Base-by-base conservation (phyloP, 2,797 vertebrate species). In the Callimico goeldii region DNA sequence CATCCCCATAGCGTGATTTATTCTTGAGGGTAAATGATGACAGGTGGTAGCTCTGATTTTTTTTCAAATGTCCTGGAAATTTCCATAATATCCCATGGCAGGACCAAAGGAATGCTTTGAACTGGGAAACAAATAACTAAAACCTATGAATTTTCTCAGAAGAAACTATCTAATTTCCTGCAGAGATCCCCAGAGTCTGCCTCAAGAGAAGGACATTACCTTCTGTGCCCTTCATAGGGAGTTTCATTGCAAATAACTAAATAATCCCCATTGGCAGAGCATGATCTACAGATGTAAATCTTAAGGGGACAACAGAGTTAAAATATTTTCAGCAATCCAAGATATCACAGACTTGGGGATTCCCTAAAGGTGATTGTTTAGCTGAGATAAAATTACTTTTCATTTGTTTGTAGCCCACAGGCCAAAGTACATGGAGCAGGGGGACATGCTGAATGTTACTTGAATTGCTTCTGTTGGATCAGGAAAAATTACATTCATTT, bases 101-200 rank as follows among this genome's bases (percentile, higher is more conserved):
- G 17, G 93, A 30, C 30, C 84, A 94, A 96, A 97, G 30, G 96
- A 98, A 97, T 94, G 97, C 95, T 98, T 97, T 97, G 97, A 97
- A 96, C 76, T 73, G 52, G 67, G 55, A 83, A 94, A 94, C 88
- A 91, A 96, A 96, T 86, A 94, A 96, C 88, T 64, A 58, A n/a
- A 97, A 73, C 81, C 95, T 96, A 82, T 91, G 85, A 79, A 83
- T 97, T 85, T 95, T 97, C 87, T 94, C 88, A 92, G 61, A 97
- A 93, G 57, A 96, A 98, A 96, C 48, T 80, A 88, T 95, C 92
- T 94, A 93, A 97, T 98, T 97, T 98, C 97, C 98, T 97, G 96
- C 81, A 95, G 94, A 97, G 90, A 97, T 97, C 93, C 86, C n/a
- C 57, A 91, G 77, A 96, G 73, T 92, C 90, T 92, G 61, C 61